Conservation (phyloP, 2,888 invertebrate species). For the Cryptocheilus praepositus region DNA sequence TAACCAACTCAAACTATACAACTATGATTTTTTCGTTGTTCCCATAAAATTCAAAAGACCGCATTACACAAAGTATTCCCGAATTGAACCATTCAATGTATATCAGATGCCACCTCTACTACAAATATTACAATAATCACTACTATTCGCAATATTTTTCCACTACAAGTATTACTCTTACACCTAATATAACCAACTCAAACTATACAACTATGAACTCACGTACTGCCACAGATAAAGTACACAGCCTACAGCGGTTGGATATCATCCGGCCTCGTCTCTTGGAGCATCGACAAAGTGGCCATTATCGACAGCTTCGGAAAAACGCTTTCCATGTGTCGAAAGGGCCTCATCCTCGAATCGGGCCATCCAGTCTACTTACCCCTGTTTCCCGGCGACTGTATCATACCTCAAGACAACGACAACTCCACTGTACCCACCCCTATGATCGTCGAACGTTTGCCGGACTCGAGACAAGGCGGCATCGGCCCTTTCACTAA, state of each 20-base stretch:
- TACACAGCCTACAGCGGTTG: slow-evolving; percentile 94
- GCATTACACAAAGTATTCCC: too few species aligned
- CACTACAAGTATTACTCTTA: too few species aligned
- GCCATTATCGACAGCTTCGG: slow-evolving; percentile 90
- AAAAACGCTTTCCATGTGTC: slow-evolving; percentile 88
- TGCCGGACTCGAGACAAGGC: slow-evolving; percentile 48
- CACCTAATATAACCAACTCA: too few species aligned
- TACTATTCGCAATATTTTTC: too few species aligned
- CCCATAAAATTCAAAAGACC: too few species aligned
- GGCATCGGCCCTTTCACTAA: slow-evolving; percentile 68
- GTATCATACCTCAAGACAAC: slow-evolving; percentile 80
- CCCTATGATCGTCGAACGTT: slow-evolving; percentile 34
- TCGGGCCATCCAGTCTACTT: slow-evolving; percentile 85
- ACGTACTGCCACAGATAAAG: slow-evolving; percentile 81
- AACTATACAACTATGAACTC: too few species aligned
- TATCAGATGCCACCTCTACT: too few species aligned
- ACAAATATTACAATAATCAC: too few species aligned
- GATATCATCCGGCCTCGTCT: slow-evolving; percentile 88
- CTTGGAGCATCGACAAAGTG: slow-evolving; percentile 89
- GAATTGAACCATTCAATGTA: too few species aligned
- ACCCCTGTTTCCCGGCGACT: slow-evolving; percentile 86
- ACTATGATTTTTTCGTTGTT: too few species aligned
- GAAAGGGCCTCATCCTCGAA: slow-evolving; percentile 83
- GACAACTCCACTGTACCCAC: slow-evolving; percentile 49
- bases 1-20: too few species aligned